phyloP scores from a whole-genome alignment of 2,797 vertebrate species.

The Sebastolobus altivelis region DNA sequence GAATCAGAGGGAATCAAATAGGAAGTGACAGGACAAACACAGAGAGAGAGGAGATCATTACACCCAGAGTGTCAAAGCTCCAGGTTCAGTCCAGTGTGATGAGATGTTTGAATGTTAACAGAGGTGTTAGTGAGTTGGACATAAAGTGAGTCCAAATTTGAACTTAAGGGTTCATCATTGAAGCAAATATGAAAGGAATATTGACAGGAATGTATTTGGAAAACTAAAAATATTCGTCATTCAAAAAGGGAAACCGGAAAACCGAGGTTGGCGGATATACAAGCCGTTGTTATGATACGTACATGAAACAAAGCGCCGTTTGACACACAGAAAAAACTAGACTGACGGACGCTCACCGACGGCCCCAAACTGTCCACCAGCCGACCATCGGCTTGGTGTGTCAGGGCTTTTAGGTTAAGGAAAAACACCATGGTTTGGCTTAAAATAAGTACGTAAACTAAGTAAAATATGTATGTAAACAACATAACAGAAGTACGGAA shows the following conservation, averaged over 20 bases:
- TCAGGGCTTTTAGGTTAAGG: neutral
- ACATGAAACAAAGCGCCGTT: neutral
- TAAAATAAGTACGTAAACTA: neutral
- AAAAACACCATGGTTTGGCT: neutral
- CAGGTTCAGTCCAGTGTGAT: conserved; percentile 21
- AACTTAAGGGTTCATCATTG: neutral
- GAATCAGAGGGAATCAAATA: conserved; percentile 16
- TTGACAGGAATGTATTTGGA: neutral
- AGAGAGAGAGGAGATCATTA: conserved; percentile 34
- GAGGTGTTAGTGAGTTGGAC: neutral
- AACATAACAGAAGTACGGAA: neutral
- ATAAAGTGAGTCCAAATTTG: neutral
- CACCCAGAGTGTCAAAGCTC: conserved; percentile 21
- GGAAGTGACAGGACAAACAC: conserved; percentile 27
- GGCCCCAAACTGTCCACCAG: too few relatives aligned
- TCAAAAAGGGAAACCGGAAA: neutral
- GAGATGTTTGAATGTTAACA: conserved; percentile 24
- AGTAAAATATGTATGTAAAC: neutral
- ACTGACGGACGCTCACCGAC: too few relatives aligned
- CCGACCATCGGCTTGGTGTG: too few relatives aligned
- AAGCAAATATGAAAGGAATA: neutral
- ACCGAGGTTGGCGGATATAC: neutral
- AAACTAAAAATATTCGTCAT: neutral
- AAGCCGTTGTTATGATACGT: neutral
- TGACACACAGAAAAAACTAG: accelerated